Conservation (phyloP, 2,888 invertebrate species). For the Melipona beecheii region DNA sequence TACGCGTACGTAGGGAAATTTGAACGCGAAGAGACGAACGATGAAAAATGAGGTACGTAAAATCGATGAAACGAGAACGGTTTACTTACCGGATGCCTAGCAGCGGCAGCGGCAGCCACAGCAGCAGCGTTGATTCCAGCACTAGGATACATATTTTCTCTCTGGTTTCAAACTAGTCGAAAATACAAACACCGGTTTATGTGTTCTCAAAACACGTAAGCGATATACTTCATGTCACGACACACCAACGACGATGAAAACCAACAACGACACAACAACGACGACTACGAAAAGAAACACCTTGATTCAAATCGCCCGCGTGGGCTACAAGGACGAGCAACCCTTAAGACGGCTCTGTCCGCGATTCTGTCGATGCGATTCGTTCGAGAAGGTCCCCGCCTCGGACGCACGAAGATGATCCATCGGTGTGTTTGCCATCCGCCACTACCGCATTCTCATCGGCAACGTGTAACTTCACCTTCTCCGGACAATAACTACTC, state of each 20-base stretch:
- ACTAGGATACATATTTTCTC: constrained; percentile 90
- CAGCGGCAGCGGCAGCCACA: constrained; percentile 91
- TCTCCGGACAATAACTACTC: constrained; percentile 15
- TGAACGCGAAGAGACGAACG: too few relatives aligned
- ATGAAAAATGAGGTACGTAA: not conserved
- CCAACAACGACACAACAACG: constrained; percentile 21
- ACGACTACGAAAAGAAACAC: constrained; percentile 44
- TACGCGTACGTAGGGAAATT: too few relatives aligned
- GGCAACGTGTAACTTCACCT: constrained; percentile 17
- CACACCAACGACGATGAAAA: constrained; percentile 45
- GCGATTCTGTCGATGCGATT: constrained; percentile 51
- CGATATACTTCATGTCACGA: constrained; percentile 59
- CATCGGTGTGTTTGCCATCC: constrained; percentile 63
- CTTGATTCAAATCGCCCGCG: constrained; percentile 54
- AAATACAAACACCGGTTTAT: constrained; percentile 47
- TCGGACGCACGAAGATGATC: constrained; percentile 63
- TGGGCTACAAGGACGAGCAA: constrained; percentile 64
- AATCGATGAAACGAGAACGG: not conserved
- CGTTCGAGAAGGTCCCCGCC: constrained; percentile 60
- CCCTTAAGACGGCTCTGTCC: constrained; percentile 51
- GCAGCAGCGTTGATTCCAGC: constrained; percentile 95
- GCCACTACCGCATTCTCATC: constrained; percentile 63
- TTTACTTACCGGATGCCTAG: constrained; percentile 93
- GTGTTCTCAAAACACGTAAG: constrained; percentile 33
- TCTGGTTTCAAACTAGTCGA: constrained; percentile 26